Evolutionary conservation across 1,140 invertebrate species (phyloP).

Genomic region (Brachionus manjavacas): DNA sequence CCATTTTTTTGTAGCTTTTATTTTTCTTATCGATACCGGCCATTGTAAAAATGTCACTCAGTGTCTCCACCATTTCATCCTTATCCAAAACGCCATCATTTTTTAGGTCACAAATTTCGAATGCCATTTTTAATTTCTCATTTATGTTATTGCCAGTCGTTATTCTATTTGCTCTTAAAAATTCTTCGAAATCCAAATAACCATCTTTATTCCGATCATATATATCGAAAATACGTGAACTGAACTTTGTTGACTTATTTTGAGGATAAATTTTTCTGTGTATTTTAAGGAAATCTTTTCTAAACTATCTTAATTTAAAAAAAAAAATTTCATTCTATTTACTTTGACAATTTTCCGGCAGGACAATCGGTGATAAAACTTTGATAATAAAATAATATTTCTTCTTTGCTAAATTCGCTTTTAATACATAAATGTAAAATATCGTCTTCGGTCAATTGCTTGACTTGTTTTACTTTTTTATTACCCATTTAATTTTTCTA

Average conservation of each 20-base stretch:
- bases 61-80: slow-evolving; percentile 25
- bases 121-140: slow-evolving; percentile 32
- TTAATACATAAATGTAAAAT: not conserved
- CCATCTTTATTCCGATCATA: slow-evolving; percentile 31
- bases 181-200: slow-evolving; percentile 33
- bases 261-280: slow-evolving; percentile 1
- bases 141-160: slow-evolving; percentile 8
- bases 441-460: not conserved
- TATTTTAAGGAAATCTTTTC: slow-evolving; percentile 22
- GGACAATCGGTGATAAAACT: slow-evolving; percentile 24
- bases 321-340: not conserved
- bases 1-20: not conserved
- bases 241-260: not conserved
- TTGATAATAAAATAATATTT: slow-evolving; percentile 13
- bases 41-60: slow-evolving; percentile 22
- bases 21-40: not conserved
- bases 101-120: slow-evolving; percentile 42
- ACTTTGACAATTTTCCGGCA: slow-evolving; percentile 20
- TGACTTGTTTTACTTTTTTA: not conserved
- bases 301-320: not conserved
- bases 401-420: not conserved
- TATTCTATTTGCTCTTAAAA: slow-evolving; percentile 15
- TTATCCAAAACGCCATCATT: slow-evolving; percentile 26
- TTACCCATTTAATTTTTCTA: not conserved
- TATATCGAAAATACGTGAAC: not conserved